Conservation (phyloP, 2,113 vertebrate genomes). For the Oriolus oriolus region DNA sequence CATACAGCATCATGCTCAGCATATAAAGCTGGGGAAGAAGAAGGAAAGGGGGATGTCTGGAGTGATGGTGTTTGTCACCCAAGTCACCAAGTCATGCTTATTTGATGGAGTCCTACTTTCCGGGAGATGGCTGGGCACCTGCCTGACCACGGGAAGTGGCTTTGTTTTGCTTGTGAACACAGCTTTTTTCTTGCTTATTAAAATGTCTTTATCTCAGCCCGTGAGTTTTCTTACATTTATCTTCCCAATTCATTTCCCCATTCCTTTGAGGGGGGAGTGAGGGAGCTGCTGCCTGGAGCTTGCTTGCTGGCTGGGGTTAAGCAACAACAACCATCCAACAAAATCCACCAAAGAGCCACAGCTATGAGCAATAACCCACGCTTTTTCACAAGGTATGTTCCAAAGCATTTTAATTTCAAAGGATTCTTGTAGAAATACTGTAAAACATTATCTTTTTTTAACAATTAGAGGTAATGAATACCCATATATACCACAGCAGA, state of each 20-base stretch:
- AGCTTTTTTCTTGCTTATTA: not conserved
- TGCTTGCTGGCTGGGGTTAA: not conserved
- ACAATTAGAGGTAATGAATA: not conserved
- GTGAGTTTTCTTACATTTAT: not conserved
- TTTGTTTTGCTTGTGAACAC: not conserved
- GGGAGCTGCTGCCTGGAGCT: not conserved
- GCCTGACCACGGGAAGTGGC: not conserved
- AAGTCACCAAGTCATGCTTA: not conserved
- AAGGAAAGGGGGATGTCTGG: not conserved
- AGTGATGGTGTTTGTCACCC: not conserved
- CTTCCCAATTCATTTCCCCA: not conserved
- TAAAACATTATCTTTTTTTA: not conserved
- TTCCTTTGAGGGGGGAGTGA: not conserved
- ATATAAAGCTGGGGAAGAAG: not conserved
- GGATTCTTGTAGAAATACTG: not conserved
- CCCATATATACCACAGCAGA: not conserved
- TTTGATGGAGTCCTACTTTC: not conserved
- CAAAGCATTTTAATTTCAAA: not conserved
- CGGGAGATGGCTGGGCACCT: not conserved
- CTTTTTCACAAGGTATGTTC: not conserved
- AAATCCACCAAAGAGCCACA: not conserved
- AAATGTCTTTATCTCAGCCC: not conserved
- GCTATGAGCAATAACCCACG: not conserved
- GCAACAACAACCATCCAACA: not conserved
- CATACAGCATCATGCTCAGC: not conserved